Conservation (phyloP, 2,888 invertebrate species). For the Eledone cirrhosa region DNA sequence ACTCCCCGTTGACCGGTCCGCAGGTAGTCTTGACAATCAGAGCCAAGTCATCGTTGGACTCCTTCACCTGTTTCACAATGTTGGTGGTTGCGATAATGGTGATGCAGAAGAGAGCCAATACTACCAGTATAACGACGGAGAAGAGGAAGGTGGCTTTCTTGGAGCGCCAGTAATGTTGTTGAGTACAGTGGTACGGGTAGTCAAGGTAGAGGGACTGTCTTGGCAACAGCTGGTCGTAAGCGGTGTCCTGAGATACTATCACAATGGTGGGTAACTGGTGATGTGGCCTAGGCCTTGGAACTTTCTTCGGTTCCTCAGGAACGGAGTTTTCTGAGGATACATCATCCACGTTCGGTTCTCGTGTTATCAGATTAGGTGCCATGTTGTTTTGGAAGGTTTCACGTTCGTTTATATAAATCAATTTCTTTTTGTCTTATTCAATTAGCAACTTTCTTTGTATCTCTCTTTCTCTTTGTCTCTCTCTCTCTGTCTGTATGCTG, state of each 20-base stretch:
- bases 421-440: too few species aligned
- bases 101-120: slow-evolving; percentile 16
- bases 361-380: slow-evolving; percentile 17
- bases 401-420: too few species aligned
- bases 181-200: neutral
- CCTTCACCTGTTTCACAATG: neutral
- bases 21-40: neutral
- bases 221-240: slow-evolving; percentile 19
- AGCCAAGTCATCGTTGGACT: neutral
- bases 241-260: slow-evolving; percentile 1
- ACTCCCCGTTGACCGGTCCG: slow-evolving; percentile 16
- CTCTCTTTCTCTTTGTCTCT: too few species aligned
- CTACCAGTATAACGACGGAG: slow-evolving; percentile 1
- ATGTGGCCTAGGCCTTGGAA: neutral
- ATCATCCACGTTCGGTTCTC: slow-evolving; percentile 7
- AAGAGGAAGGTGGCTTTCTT: slow-evolving; percentile 19
- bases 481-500: too few species aligned
- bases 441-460: too few species aligned
- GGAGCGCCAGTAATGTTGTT: slow-evolving; percentile 20
- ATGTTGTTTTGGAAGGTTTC: too few species aligned
- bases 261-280: slow-evolving; percentile 9
- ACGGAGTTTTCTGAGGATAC: neutral
- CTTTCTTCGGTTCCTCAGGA: neutral
- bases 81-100: slow-evolving; percentile 14
- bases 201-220: neutral